phyloP scores from a whole-genome alignment of 2,113 vertebrate species.

The Herpetotheres cachinnans region DNA sequence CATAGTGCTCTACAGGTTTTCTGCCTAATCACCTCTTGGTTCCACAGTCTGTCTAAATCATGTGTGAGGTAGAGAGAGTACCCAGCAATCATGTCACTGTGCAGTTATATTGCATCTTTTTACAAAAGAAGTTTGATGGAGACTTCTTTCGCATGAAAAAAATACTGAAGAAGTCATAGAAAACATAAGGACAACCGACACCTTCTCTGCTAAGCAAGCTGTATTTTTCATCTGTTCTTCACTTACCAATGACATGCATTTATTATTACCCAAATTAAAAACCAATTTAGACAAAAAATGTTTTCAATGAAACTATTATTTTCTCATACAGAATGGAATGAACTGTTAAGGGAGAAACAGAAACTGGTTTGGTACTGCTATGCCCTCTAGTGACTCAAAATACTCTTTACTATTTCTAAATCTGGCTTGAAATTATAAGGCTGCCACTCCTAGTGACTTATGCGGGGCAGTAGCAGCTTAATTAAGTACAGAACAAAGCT shows the following conservation, averaged over 20 bases:
- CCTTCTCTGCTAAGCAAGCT: not conserved
- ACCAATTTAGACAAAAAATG: not conserved
- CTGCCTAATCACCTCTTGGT: not conserved
- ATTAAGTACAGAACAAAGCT: not conserved
- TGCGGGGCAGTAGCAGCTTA: not conserved
- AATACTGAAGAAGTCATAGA: not conserved
- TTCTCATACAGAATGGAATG: not conserved
- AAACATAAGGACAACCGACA: not conserved
- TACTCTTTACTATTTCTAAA: not conserved
- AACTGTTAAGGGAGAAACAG: not conserved
- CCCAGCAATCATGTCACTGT: not conserved
- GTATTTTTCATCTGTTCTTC: not conserved
- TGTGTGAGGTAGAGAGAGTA: not conserved
- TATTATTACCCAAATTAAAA: not conserved
- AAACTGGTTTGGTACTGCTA: not conserved
- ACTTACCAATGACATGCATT: not conserved
- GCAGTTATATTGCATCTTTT: not conserved
- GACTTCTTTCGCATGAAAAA: not conserved
- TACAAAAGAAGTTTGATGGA: not conserved
- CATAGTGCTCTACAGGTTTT: not conserved
- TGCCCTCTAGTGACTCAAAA: slow-evolving; percentile 62
- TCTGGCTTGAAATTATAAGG: not conserved
- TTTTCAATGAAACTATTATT: not conserved
- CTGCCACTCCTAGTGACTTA: not conserved
- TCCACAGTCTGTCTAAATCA: not conserved